Conservation (phyloP, 2,888 invertebrate genomes). For the Drosophila demipolita region DNA sequence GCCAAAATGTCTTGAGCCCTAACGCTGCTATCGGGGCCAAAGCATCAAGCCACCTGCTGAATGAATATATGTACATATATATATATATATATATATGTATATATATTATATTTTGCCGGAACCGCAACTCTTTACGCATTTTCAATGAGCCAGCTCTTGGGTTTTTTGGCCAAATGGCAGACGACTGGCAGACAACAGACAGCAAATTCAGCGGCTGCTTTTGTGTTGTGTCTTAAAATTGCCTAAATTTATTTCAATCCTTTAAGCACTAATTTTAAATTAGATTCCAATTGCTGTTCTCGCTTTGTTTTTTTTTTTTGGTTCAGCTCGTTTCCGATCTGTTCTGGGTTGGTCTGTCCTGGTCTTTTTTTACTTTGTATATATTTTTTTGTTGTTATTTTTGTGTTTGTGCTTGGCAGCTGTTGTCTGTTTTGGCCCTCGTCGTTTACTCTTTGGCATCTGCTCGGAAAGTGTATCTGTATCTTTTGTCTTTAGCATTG, state of each 20-base stretch:
- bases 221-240: conserved; percentile 58
- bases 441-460: conserved; percentile 42
- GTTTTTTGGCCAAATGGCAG: conserved; percentile 27
- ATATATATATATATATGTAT: not conserved
- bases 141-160: conserved; percentile 59
- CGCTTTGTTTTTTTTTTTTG: not conserved
- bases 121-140: conserved; percentile 66
- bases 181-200: conserved; percentile 1
- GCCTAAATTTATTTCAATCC: conserved; percentile 80
- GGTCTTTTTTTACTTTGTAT: not conserved
- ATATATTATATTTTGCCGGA: conserved; percentile 44
- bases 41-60: conserved; percentile 76
- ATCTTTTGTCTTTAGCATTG: conserved; percentile 43
- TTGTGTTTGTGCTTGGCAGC: conserved; percentile 38
- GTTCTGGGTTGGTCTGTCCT: conserved; percentile 4
- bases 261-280: conserved; percentile 80
- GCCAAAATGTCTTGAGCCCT: conserved; percentile 38
- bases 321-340: conserved; percentile 3
- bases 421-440: conserved; percentile 43
- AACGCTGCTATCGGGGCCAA: conserved; percentile 58
- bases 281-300: conserved; percentile 76
- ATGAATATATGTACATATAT: conserved; percentile 6
- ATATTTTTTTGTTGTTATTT: not conserved
- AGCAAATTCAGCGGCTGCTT: conserved; percentile 48
- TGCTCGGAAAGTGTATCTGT: conserved; percentile 28